Percentiles rank a stretch among this genome's conserved stretches.
Conservation (phyloP, 2,797 vertebrate species). For the Balearica regulorum region DNA sequence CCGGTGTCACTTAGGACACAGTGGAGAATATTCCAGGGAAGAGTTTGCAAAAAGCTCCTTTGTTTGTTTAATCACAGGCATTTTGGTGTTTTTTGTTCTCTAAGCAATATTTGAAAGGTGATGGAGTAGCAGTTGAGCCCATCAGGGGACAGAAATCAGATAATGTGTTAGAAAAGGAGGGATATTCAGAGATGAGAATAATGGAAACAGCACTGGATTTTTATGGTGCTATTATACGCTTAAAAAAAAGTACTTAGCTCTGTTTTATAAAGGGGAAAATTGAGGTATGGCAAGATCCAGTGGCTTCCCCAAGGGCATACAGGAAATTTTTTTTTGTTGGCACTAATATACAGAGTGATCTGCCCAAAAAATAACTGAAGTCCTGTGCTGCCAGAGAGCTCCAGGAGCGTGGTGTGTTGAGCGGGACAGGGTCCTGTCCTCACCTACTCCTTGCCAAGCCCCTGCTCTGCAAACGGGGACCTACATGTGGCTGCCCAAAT, state of each 20-base stretch:
- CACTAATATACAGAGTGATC: background rate
- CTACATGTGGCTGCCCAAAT: accelerated
- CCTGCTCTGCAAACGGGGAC: accelerated
- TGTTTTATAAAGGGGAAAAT: background rate
- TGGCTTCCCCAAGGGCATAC: background rate
- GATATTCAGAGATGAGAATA: background rate
- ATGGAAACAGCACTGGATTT: background rate
- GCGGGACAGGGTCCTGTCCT: background rate
- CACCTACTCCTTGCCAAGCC: background rate
- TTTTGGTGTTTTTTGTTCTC: background rate
- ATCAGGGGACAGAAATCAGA: background rate
- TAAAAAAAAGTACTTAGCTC: background rate
- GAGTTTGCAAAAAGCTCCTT: background rate
- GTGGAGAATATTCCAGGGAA: background rate
- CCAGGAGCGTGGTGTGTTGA: background rate
- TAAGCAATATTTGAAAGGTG: background rate
- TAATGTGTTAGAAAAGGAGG: background rate
- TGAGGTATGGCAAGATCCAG: background rate
- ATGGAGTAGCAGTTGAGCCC: background rate
- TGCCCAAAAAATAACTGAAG: background rate
- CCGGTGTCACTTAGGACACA: background rate
- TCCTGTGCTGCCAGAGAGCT: background rate
- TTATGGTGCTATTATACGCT: background rate
- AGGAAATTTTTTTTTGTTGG: background rate
- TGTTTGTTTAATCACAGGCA: background rate